These are phyloP conservation scores for Craniophora ligustri DNA, from an alignment of 2,888 invertebrate genomes.

Conservation along the genomic window DNA sequence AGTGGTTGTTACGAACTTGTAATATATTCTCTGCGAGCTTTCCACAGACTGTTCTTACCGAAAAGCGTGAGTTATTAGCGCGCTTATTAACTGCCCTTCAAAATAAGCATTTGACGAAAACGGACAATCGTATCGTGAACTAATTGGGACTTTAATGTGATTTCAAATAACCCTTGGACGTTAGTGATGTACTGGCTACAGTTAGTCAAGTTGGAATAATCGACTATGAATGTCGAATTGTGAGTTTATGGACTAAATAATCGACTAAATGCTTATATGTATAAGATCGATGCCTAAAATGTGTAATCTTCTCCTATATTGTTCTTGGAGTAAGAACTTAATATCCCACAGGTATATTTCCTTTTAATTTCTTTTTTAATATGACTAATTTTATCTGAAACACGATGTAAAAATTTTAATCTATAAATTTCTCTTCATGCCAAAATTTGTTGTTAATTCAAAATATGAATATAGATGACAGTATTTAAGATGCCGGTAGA, in stretches of 20 bases:
- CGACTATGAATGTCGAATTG: slow-evolving; percentile 11
- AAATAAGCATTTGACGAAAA: background rate
- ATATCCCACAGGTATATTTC: slow-evolving; percentile 29
- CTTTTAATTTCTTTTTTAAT: slow-evolving; percentile 24
- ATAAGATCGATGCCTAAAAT: slow-evolving; percentile 20
- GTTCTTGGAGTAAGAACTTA: slow-evolving; percentile 13
- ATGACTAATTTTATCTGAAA: slow-evolving; percentile 11
- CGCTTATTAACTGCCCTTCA: background rate
- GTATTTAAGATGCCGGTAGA: background rate
- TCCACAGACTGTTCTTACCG: slow-evolving; percentile 12
- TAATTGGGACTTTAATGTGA: slow-evolving; percentile 1
- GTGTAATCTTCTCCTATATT: slow-evolving; percentile 16
- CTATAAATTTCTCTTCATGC: slow-evolving; percentile 43
- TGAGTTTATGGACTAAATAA: slow-evolving; percentile 13
- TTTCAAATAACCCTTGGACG: slow-evolving; percentile 3
- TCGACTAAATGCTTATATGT: slow-evolving; percentile 38
- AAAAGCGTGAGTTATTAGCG: no score
- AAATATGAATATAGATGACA: slow-evolving; percentile 6
- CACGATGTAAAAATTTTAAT: slow-evolving; percentile 10
- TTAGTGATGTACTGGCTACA: slow-evolving; percentile 15
- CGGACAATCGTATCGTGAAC: background rate
- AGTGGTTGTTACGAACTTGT: slow-evolving; percentile 45
- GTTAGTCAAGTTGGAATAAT: slow-evolving; percentile 10
- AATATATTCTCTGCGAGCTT: slow-evolving; percentile 32
- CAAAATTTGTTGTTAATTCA: slow-evolving; percentile 26